Conservation (phyloP, 2,888 invertebrate species). For the Coelopa pilipes region DNA sequence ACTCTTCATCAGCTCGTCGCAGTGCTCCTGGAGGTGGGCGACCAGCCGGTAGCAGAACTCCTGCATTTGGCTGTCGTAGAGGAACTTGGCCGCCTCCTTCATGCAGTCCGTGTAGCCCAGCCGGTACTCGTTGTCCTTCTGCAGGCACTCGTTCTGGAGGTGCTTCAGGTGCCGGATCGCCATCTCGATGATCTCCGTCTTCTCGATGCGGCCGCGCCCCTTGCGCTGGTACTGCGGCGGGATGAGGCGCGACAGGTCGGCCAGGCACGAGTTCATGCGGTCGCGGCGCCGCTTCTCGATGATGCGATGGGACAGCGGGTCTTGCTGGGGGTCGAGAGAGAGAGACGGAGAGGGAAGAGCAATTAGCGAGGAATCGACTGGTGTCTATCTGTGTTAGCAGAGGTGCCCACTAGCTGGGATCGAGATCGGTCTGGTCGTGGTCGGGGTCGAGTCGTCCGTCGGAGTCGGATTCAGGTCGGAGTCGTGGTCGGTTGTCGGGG, state of each 20-base stretch:
- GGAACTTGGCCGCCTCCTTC: conserved; percentile 88
- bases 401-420: neutral
- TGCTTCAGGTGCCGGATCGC: conserved; percentile 94
- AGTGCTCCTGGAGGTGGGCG: conserved; percentile 85
- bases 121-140: conserved; percentile 72
- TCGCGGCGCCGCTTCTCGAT: conserved; percentile 95
- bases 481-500: conserved; percentile 21
- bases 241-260: conserved; percentile 91
- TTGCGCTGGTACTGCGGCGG: conserved; percentile 94
- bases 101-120: conserved; percentile 92
- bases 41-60: conserved; percentile 83
- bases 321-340: conserved; percentile 73
- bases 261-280: conserved; percentile 97
- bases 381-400: neutral
- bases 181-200: conserved; percentile 98
- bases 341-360: conserved; percentile 12
- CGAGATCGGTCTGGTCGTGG: too few relatives aligned
- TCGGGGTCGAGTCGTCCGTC: too few relatives aligned
- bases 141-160: conserved; percentile 75
- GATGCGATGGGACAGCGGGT: conserved; percentile 96
- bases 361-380: neutral
- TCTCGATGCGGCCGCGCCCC: conserved; percentile 94
- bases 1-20: conserved; percentile 75
- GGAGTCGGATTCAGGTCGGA: too few relatives aligned
- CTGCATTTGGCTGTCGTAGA: conserved; percentile 88